Conservation (phyloP, 2,797 vertebrate species). For the Argyrosomus regius region DNA sequence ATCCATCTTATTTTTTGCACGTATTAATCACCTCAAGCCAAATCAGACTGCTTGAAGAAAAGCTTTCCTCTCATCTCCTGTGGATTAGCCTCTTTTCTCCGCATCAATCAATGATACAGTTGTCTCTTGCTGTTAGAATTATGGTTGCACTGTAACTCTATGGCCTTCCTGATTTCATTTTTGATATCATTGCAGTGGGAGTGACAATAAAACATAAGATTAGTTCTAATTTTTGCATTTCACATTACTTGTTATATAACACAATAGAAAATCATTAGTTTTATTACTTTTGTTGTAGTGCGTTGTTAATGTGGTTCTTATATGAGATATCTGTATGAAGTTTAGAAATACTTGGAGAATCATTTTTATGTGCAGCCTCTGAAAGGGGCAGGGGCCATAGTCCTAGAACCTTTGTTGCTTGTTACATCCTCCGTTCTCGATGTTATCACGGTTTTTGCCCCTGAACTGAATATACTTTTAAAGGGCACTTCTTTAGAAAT, state of each 20-base stretch:
- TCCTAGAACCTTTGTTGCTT: constrained; percentile 7
- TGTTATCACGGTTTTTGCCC: not conserved
- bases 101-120: constrained; percentile 45
- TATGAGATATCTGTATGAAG: not conserved
- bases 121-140: constrained; percentile 36
- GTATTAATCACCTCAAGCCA: constrained; percentile 64
- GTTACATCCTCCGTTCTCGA: constrained; percentile 5
- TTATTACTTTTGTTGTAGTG: not conserved
- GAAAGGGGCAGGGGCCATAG: not conserved
- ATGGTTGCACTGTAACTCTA: not conserved
- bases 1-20: constrained; percentile 59
- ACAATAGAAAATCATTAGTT: not conserved
- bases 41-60: constrained; percentile 52
- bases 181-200: not conserved
- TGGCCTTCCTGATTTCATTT: constrained; percentile 17
- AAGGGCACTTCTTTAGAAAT: constrained; percentile 16
- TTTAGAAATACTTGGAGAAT: not conserved
- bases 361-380: constrained; percentile 2
- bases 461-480: constrained; percentile 3
- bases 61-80: constrained; percentile 49
- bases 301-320: not conserved
- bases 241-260: not conserved
- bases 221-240: constrained; percentile 1
- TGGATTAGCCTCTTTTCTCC: constrained; percentile 53
- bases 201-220: not conserved